Evolutionary conservation across 2,888 invertebrate species (phyloP), one percentile per base, ranked within the genome.

Genomic region (Archips xylosteana): DNA sequence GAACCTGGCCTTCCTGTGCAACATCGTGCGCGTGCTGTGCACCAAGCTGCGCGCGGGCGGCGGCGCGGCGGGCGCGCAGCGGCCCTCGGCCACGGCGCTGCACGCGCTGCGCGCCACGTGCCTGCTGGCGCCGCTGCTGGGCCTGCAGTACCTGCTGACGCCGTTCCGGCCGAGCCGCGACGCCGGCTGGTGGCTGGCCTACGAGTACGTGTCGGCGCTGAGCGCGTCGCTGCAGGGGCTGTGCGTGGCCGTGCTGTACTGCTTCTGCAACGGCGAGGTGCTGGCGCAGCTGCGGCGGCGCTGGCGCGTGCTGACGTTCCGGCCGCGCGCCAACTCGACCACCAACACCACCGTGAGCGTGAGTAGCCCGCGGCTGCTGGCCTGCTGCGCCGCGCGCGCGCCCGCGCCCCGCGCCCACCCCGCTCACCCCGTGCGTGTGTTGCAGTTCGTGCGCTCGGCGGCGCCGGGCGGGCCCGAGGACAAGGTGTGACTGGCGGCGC

Each of bases 251-350:
- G 96, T 97, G 76, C 96, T 99, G 67, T 98, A 98, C 93, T 98
- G 98, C 89, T 99, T 99, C 95, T 98, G 97, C 95, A 99, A 99
- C 88, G 98, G 98, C 78, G 99, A 99, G 96, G 99, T 99, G 91
- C 96, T 97, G 82, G 97, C 97, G 76, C 97, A 97, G 91, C 96
- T 97, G 85, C 97, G 97, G 83, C 95, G 98, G 76, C 97, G 96
- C 89, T 97, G 97, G 97, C 96, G 97, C 88, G 97, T 97, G 96
- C 96, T 97, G 65, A 96, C 96, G 82, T 96, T 97, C 87, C 95
- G 97, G 68, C 97, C 97, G 75, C 95, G 97, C 76, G 96, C 97
- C 77, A 97, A 97, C 91, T 97, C 97, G 78, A 97, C 97, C 89
- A 97, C 97, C 77, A 97, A 97, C 67, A 97, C 97, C 81, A 97